Conservation (phyloP, 2,113 vertebrate genomes). For the Tupaia tana region DNA sequence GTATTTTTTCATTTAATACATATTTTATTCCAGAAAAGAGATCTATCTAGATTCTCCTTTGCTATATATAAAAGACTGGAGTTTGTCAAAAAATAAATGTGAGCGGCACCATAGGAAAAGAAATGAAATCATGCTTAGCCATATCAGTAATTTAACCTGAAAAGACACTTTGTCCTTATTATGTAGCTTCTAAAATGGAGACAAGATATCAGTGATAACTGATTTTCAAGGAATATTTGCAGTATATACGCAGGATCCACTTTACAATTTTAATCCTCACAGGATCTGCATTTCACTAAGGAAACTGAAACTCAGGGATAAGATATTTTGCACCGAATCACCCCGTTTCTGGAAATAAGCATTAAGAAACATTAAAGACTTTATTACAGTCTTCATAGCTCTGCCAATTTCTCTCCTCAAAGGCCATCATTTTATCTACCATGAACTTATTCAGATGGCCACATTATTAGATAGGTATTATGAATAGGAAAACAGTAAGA, state of each 20-base stretch:
- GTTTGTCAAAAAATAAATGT: constrained; percentile 22
- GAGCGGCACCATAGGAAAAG: not conserved
- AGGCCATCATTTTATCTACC: not conserved
- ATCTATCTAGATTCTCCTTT: not conserved
- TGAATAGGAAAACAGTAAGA: not conserved
- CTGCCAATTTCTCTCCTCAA: not conserved
- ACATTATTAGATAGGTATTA: too few relatives aligned
- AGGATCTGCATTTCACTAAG: not conserved
- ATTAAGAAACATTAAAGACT: not conserved
- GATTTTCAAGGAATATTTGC: fast-evolving
- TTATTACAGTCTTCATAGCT: not conserved
- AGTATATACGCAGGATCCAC: not conserved
- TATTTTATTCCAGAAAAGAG: constrained; percentile 45
- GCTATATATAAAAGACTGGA: not conserved
- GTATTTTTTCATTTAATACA: constrained; percentile 8
- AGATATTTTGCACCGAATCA: not conserved
- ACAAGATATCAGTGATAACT: not conserved
- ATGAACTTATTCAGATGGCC: not conserved
- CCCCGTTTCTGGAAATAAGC: not conserved
- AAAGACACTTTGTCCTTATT: not conserved
- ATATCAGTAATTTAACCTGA: not conserved
- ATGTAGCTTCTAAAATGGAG: not conserved
- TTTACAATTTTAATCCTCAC: not conserved
- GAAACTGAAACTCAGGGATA: not conserved
- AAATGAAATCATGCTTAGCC: not conserved